These are phyloP conservation scores for Apeira syringaria DNA, from an alignment of 2,888 invertebrate genomes.

Conservation along the genomic window DNA sequence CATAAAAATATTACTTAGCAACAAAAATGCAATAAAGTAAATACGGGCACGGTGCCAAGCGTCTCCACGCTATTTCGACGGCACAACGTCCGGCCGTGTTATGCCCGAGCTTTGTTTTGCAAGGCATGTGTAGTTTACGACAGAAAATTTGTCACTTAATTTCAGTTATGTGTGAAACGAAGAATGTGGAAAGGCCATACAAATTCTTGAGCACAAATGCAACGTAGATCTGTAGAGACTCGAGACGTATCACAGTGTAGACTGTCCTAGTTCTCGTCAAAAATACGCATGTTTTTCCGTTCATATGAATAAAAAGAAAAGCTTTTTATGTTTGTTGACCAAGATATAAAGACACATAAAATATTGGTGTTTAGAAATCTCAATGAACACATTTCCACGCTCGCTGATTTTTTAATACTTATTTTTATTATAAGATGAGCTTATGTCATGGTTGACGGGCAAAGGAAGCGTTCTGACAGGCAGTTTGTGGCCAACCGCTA, in stretches of 20 bases:
- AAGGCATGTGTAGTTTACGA: constrained; percentile 25
- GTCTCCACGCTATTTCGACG: constrained; percentile 65
- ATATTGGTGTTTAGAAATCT: constrained; percentile 25
- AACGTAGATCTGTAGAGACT: constrained; percentile 1
- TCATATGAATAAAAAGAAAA: constrained; percentile 11
- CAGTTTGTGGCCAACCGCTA: constrained; percentile 65
- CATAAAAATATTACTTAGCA: constrained; percentile 49
- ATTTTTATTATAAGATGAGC: constrained; percentile 35
- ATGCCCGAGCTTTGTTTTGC: constrained; percentile 41
- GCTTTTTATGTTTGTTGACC: constrained; percentile 3
- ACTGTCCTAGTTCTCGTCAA: constrained; percentile 11
- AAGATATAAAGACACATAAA: constrained; percentile 18
- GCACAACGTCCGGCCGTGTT: constrained; percentile 43
- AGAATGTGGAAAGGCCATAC: constrained; percentile 9
- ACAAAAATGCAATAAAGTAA: constrained; percentile 63
- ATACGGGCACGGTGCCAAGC: constrained; percentile 65
- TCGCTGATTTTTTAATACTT: constrained; percentile 27
- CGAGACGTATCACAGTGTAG: constrained; percentile 11
- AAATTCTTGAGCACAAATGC: constrained; percentile 7
- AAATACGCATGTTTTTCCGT: constrained; percentile 14
- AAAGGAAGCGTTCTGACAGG: constrained; percentile 53
- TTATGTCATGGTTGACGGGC: constrained; percentile 46
- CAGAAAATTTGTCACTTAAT: constrained; percentile 15
- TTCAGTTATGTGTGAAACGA: constrained; percentile 9
- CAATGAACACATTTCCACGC: constrained; percentile 20